Evolutionary conservation across 2,113 vertebrate genomes (phyloP), one percentile per base, ranked within the genome.

Genomic region (Carassius carassius): DNA sequence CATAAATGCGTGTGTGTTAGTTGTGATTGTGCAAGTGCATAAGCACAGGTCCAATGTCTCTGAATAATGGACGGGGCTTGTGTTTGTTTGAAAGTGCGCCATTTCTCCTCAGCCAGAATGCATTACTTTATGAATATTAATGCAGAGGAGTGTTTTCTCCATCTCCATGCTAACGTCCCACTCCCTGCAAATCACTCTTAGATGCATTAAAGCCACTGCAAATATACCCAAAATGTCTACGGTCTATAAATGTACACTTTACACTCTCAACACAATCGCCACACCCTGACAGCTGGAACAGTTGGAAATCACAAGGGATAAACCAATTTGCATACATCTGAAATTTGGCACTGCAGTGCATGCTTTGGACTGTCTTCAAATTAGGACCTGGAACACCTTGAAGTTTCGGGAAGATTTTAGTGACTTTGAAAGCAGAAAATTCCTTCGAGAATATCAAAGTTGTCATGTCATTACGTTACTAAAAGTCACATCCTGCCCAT

Each of bases 1-100:
- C 37, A 67, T 19, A 13, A 51, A 47, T 51, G 21, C 12, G 0
- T n/a, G 35, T n/a, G 19, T n/a, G 37, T 44, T 21, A 23, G 35
- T 32, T 76, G 25, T 21, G 60, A 56, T 63, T 56, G 62, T 25
- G 82, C 37, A 76, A 75, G 86, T 86, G 81, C 81, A 85, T 85
- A 47, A 75, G 82, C 83, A 86, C 78, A 86, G 84, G 87, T 67
- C 69, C 60, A 65, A 51, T 29, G 16, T 65, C 56, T 60, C 16
- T 86, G 81, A 86, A 86, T 86, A 86, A 86, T 86, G 65, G 79
- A 86, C 63, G 37, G 63, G 12, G 49, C 41, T 54, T n/a, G n/a
- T 78, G 81, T 83, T 86, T 78, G 76, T 83, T 86, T 81, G 69
- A 63, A 56, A 82, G 54, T 51, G 44, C 25, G 35, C n/a, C 69